Evolutionary conservation across 2,888 invertebrate genomes (phyloP), one percentile per base, ranked within the genome.

Genomic region (Phengaris arion): DNA sequence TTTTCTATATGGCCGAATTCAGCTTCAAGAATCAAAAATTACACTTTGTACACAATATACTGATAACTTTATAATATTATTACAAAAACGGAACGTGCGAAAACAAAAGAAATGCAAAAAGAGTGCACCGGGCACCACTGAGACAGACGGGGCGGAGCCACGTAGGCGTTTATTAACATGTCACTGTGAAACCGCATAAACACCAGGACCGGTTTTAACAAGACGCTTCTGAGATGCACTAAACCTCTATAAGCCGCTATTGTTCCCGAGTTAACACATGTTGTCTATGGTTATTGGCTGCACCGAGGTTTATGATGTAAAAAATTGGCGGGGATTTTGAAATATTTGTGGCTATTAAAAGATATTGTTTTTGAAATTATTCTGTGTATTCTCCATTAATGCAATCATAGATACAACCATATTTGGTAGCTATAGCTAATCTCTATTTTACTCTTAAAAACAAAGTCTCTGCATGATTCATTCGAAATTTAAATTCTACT

Each of bases 221-320:
- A 72, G 72, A 51, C 72, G 72, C 72, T 72, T 72, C 72, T 72
- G 72, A 72, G 72, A 72, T 72, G 72, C 72, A 72, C 72, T 72
- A 54, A 72, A 54, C 72, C 72, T 54, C 72, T 68, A 68, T 68
- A 68, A 83, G 83, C 81, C 79, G 76, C 84, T 84, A 87, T 89
- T 89, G 88, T 89, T 87, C 77, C 79, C 81, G 78, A 81, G 86
- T 87, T 87, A 85, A 85, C 85, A 83, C 86, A 84, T 83, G 81
- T 83, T 84, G 85, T 83, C 82, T 83, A 81, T 85, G 82, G 84
- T 83, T 83, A 84, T 82, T 85, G 75, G 48, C 54, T 75, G 75
- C 35, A 35, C 15, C 68, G 35, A 54, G 12, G 72, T 72, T 72
- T 72, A 54, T 22, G 72, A 22, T n/a, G 35, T 12, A 54, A 72